Conservation (phyloP, 2,797 vertebrate genomes). For the Helarctos malayanus region DNA sequence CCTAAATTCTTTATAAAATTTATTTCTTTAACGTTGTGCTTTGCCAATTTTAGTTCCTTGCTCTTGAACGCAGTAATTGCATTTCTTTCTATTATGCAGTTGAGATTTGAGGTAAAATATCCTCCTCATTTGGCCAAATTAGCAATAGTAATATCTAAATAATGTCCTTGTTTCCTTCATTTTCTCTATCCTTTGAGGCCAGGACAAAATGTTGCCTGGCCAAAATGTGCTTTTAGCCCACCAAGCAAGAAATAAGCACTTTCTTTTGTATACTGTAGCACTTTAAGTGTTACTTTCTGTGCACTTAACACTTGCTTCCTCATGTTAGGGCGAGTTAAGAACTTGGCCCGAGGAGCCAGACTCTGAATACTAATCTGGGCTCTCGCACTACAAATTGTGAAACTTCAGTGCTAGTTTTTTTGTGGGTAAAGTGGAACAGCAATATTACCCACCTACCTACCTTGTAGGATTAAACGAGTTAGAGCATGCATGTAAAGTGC, state of each 20-base stretch:
- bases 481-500: not conserved
- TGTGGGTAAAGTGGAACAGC: not conserved
- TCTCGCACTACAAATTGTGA: not conserved
- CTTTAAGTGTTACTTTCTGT: not conserved
- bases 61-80: not conserved
- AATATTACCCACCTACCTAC: no score
- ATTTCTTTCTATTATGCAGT: not conserved
- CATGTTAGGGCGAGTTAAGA: not conserved
- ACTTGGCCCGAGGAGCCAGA: not conserved
- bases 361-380: not conserved
- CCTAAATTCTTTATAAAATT: not conserved
- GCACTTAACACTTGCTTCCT: not conserved
- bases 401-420: not conserved
- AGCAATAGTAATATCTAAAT: not conserved
- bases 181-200: not conserved
- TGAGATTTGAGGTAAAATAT: not conserved
- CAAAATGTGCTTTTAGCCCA: not conserved
- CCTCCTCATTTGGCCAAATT: not conserved
- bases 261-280: not conserved
- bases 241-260: not conserved
- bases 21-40: not conserved
- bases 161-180: not conserved
- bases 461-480: not conserved
- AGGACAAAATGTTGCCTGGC: not conserved
- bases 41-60: not conserved